Evolutionary conservation across 2,113 vertebrate species (phyloP).

Genomic region (Nematolebias whitei): DNA sequence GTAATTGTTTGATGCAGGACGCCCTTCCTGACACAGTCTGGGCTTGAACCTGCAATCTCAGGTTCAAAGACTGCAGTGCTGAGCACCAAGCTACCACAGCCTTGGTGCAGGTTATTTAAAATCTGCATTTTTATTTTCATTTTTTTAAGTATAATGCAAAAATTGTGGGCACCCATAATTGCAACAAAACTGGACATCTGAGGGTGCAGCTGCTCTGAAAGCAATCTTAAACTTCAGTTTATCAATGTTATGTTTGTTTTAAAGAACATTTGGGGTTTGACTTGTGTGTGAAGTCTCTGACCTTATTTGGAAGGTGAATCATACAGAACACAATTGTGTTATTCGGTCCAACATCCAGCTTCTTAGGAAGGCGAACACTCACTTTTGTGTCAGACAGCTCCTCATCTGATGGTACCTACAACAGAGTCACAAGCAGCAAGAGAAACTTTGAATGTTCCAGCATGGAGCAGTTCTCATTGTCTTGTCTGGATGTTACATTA

Average conservation of each 20-base stretch:
- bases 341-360: background rate
- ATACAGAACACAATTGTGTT: slow-evolving; percentile 10
- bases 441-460: background rate
- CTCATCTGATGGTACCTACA: background rate
- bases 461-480: background rate
- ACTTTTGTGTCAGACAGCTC: background rate
- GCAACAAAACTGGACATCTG: background rate
- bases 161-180: background rate
- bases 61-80: too few species aligned
- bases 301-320: background rate
- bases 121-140: too few species aligned
- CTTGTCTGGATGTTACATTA: too few species aligned
- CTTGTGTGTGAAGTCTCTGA: background rate
- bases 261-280: background rate
- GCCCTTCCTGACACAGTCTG: too few species aligned
- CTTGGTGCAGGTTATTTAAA: too few species aligned
- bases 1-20: too few species aligned
- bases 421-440: background rate
- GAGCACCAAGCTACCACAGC: too few species aligned
- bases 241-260: too few species aligned
- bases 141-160: background rate
- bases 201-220: background rate
- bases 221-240: too few species aligned
- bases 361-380: background rate
- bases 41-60: too few species aligned